Percentiles rank a stretch among this genome's conserved stretches.
Evolutionary conservation across 2,888 invertebrate species (phyloP).

Genomic region (Eretmocerus hayati): DNA sequence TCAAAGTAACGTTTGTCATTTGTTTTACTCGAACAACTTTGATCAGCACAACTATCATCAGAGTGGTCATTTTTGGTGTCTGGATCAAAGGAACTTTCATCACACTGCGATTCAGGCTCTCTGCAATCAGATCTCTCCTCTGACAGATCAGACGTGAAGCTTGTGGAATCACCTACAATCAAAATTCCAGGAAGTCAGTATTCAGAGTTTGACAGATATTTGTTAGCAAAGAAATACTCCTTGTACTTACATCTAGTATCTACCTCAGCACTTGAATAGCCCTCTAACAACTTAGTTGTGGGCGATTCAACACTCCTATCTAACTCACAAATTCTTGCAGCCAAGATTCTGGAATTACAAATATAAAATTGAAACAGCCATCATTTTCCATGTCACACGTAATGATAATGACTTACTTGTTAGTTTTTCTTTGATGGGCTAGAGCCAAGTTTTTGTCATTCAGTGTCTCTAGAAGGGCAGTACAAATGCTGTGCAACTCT

Average conservation of each 20-base stretch:
- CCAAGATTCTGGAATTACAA: conserved; percentile 60
- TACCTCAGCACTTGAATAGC: conserved; percentile 52
- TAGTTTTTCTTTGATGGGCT: conserved; percentile 79
- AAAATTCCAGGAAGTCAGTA: not conserved
- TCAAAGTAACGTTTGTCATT: conserved; percentile 16
- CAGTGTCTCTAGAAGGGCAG: conserved; percentile 73
- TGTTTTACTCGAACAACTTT: conserved; percentile 18
- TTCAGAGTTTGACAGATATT: not conserved
- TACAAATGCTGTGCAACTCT: conserved; percentile 70
- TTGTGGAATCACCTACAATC: conserved; percentile 17
- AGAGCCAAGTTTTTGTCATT: conserved; percentile 80
- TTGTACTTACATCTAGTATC: conserved; percentile 39
- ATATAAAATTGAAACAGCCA: not conserved
- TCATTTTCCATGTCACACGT: not conserved
- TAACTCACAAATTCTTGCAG: conserved; percentile 72
- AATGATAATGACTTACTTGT: conserved; percentile 45
- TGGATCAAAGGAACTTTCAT: conserved; percentile 11
- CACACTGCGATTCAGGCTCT: conserved; percentile 18
- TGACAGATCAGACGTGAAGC: conserved; percentile 19
- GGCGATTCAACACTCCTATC: conserved; percentile 69
- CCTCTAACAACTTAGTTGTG: conserved; percentile 61
- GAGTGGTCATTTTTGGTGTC: conserved; percentile 9
- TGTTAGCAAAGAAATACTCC: too few relatives aligned
- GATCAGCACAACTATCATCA: conserved; percentile 15
- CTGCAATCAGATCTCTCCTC: conserved; percentile 20